Conservation (phyloP, 2,113 vertebrate genomes). For the Dipodomys spectabilis region DNA sequence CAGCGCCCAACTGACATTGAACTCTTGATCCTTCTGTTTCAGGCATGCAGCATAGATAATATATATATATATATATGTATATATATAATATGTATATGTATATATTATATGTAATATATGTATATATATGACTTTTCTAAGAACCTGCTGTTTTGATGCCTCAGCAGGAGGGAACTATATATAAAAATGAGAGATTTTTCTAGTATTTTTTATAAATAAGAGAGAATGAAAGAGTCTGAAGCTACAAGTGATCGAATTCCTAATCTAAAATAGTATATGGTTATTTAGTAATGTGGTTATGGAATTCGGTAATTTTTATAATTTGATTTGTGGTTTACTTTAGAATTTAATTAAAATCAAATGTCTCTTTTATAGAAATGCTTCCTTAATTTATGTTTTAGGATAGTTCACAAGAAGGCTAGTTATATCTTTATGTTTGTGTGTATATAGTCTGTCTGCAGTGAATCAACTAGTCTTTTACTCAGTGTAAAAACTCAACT, state of each 20-base stretch:
- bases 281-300: conserved; percentile 30
- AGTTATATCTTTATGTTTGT: conserved; percentile 23
- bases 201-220: not conserved
- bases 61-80: not conserved
- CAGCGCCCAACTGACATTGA: no score
- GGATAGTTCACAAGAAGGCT: conserved; percentile 31
- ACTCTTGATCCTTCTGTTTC: not conserved
- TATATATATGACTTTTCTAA: not conserved
- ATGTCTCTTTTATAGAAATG: conserved; percentile 25
- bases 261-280: not conserved
- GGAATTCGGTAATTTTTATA: not conserved
- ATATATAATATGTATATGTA: no score
- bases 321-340: not conserved
- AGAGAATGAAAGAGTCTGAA: conserved; percentile 42
- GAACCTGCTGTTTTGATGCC: not conserved
- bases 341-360: conserved; percentile 34
- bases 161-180: not conserved
- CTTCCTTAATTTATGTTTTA: not conserved
- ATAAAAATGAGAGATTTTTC: conserved; percentile 35
- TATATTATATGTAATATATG: no score
- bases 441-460: not conserved
- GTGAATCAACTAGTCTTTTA: conserved; percentile 46
- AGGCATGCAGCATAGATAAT: not conserved
- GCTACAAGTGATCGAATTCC: not conserved
- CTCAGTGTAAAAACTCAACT: conserved; percentile 7